Evolutionary conservation across 2,888 invertebrate genomes (phyloP), one percentile per base, ranked within the genome.

Genomic region (Linyphia triangularis): DNA sequence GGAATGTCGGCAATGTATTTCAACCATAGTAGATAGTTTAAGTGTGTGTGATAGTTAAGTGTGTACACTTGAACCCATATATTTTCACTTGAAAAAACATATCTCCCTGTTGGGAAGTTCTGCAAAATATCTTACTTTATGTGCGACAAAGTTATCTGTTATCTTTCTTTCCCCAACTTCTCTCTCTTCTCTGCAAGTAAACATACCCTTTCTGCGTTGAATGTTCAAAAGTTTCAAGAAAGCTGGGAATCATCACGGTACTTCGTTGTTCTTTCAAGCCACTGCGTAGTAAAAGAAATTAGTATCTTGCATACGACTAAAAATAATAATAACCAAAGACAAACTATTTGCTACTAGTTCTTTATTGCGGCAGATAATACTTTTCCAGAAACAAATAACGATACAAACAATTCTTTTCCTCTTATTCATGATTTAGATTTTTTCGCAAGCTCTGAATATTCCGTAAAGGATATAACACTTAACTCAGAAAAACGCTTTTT

Each of bases 131-230:
- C 61, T 22, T 26, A 37, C 37, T 72, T 28, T n/a, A 33, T 61
- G 63, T 61, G 77, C 61, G 77, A 77, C 77, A 73, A 73, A 73
- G 73, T 73, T 73, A 73, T 73, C 73, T 77, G 37, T 26, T 61
- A 63, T 40, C 77, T 63, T 22, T 61, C 77, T 37, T 43, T 24
- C 40, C 40, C 33, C 67, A 28, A 24, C 26, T 26, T 6, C 24
- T 13, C 24, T 63, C n/a, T n/a, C n/a, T n/a, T 33, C 24, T 51
- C 72, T 51, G 57, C 72, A 51, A 37, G 77, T 77, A 77, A 77
- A 77, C 61, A 77, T 77, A 22, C 63, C 59, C 59, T 77, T 77
- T 63, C 61, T 13, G 61, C 63, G 77, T 77, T 63, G 77, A 61
- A 40, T 61, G 63, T 40, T 26, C 77, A 22, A 40, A 24, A 61